Evolutionary conservation across 2,113 vertebrate genomes (phyloP).

Genomic region (Scartelaos histophorus): DNA sequence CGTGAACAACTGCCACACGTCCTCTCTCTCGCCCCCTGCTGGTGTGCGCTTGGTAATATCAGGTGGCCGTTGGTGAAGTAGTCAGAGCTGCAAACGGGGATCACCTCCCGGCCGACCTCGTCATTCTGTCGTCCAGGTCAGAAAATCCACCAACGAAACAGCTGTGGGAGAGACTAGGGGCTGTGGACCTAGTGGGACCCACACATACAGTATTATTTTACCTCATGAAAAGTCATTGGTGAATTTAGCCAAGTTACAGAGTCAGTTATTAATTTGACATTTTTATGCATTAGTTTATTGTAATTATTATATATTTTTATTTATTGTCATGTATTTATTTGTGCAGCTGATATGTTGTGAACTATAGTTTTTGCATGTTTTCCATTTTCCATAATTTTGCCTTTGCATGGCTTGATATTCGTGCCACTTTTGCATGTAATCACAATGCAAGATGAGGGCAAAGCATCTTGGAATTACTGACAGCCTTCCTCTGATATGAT

Average conservation of each 20-base stretch:
- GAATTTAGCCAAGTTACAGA: not conserved
- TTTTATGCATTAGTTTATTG: too few relatives aligned
- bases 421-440: conserved; percentile 74
- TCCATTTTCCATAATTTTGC: conserved; percentile 66
- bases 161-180: conserved; percentile 68
- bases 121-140: conserved; percentile 99
- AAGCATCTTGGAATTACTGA: conserved; percentile 39
- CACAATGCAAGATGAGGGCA: conserved; percentile 40
- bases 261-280: too few relatives aligned
- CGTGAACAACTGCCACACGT: conserved; percentile 52
- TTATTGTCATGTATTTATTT: too few relatives aligned
- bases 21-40: conserved; percentile 80
- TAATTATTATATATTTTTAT: too few relatives aligned
- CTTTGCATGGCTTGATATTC: conserved; percentile 59
- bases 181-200: conserved; percentile 13
- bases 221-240: conserved; percentile 4
- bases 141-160: conserved; percentile 75
- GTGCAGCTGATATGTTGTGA: not conserved
- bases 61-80: conserved; percentile 98
- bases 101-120: conserved; percentile 98
- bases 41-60: conserved; percentile 82
- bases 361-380: conserved; percentile 73
- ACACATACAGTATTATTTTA: conserved; percentile 17
- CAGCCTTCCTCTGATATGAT: not conserved
- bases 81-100: conserved; percentile 98